Evolutionary conservation across 2,888 invertebrate genomes (phyloP).

Genomic region (Hypomecis atomaria): DNA sequence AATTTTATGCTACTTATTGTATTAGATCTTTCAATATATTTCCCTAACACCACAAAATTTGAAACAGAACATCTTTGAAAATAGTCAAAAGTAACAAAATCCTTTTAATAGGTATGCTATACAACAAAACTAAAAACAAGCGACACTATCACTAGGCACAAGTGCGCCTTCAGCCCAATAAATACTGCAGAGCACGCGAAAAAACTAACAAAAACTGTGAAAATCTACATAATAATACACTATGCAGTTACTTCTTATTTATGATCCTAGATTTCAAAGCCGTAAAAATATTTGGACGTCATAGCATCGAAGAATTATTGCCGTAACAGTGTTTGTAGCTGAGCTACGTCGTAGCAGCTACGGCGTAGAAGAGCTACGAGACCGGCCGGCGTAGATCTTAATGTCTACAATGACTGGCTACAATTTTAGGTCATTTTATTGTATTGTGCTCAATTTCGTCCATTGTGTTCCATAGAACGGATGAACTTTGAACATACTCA

Average conservation of each 20-base stretch:
- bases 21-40: too few species aligned
- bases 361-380: conserved; percentile 17
- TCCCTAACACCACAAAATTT: not conserved
- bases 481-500: conserved; percentile 3
- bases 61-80: not conserved
- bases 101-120: not conserved
- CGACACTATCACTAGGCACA: conserved; percentile 21
- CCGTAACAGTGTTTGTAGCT: conserved; percentile 37
- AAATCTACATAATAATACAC: conserved; percentile 54
- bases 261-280: conserved; percentile 50
- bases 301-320: conserved; percentile 49
- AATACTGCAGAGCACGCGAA: conserved; percentile 29
- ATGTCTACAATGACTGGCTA: conserved; percentile 32
- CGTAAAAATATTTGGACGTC: conserved; percentile 50
- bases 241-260: conserved; percentile 55
- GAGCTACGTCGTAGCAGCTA: conserved; percentile 36
- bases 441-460: conserved; percentile 21
- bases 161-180: conserved; percentile 31
- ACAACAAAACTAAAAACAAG: not conserved
- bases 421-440: conserved; percentile 27
- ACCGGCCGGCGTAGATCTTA: conserved; percentile 28
- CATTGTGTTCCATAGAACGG: conserved; percentile 21
- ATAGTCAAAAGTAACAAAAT: not conserved
- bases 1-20: too few species aligned
- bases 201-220: conserved; percentile 45